Conservation (phyloP, 92 coral and sea anemone species). For the Porites lobata region DNA sequence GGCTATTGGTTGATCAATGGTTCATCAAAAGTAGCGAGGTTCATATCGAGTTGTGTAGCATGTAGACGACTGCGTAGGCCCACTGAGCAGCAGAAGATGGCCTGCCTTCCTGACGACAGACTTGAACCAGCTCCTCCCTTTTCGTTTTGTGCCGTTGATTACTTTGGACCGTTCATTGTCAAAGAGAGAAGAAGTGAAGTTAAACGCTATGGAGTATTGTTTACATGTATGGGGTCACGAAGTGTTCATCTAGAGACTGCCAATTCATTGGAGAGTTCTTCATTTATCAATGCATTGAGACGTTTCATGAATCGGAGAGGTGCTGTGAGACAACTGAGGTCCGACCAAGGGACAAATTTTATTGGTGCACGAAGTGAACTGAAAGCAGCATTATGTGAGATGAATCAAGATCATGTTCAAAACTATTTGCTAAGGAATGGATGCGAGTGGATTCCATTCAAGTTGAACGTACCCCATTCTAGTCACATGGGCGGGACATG, state of each 20-base stretch:
- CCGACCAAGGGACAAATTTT: slow-evolving; percentile 44
- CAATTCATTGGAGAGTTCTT: no score
- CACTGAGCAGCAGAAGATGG: slow-evolving; percentile 37
- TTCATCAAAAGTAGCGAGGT: slow-evolving; percentile 2
- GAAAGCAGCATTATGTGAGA: slow-evolving; percentile 20
- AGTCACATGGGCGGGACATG: slow-evolving; percentile 62
- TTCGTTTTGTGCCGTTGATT: no score
- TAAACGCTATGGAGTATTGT: no score
- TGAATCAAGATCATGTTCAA: slow-evolving; percentile 32
- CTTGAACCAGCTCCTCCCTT: slow-evolving; percentile 39
- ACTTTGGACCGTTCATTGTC: no score
- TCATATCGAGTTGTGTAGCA: slow-evolving; percentile 34
- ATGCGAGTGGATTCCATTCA: slow-evolving; percentile 32
- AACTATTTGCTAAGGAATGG: slow-evolving; percentile 25
- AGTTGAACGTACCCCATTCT: slow-evolving; percentile 35
- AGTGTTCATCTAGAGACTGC: no score
- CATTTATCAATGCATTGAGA: no score
- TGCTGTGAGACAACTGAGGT: slow-evolving; percentile 26
- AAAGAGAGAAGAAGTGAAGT: no score
- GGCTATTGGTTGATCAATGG: slow-evolving; percentile 36
- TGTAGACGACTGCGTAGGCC: slow-evolving; percentile 10
- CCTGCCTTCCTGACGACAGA: slow-evolving; percentile 29
- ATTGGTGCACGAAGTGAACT: slow-evolving; percentile 27
- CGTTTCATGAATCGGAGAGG: no score
- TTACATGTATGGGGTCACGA: no score